A percentile compares a stretch with the other conserved stretches of the same genome.
phyloP scores from a whole-genome alignment of 2,888 invertebrate species.

The Lucinisca nassula region DNA sequence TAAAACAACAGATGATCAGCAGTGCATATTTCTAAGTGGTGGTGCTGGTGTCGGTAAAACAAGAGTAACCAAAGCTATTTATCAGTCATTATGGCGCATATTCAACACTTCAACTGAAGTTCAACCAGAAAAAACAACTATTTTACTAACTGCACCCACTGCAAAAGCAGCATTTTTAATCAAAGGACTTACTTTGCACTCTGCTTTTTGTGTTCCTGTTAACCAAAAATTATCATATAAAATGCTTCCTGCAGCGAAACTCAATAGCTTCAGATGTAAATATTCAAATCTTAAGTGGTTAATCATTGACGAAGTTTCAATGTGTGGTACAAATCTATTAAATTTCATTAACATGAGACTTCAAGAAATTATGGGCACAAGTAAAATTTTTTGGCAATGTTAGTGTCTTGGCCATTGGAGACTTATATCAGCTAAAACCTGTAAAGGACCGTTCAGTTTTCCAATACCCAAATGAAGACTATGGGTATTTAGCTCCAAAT shows the following conservation, averaged over 20 bases:
- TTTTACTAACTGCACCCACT: neutral
- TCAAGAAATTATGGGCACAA: neutral
- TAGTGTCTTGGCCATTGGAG: conserved; percentile 11
- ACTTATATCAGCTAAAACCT: conserved; percentile 19
- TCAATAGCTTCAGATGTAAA: neutral
- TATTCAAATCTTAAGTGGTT: neutral
- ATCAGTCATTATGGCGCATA: neutral
- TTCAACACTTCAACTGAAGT: neutral
- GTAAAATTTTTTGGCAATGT: conserved; percentile 12
- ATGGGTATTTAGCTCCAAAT: conserved; percentile 5
- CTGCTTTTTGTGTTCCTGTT: neutral
- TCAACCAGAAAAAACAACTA: neutral
- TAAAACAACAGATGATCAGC: neutral
- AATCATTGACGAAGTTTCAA: conserved; percentile 16
- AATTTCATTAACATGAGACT: neutral
- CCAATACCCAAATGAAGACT: neutral
- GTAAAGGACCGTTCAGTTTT: neutral
- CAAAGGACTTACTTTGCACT: neutral
- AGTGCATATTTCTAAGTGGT: neutral
- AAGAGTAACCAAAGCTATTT: conserved; percentile 1
- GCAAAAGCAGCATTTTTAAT: neutral
- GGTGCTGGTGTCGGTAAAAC: neutral
- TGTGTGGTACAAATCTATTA: conserved; percentile 7
- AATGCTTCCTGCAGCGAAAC: neutral
- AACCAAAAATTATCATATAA: neutral